Conservation (phyloP, 2,113 vertebrate species). For the Cygnus buccinator region DNA sequence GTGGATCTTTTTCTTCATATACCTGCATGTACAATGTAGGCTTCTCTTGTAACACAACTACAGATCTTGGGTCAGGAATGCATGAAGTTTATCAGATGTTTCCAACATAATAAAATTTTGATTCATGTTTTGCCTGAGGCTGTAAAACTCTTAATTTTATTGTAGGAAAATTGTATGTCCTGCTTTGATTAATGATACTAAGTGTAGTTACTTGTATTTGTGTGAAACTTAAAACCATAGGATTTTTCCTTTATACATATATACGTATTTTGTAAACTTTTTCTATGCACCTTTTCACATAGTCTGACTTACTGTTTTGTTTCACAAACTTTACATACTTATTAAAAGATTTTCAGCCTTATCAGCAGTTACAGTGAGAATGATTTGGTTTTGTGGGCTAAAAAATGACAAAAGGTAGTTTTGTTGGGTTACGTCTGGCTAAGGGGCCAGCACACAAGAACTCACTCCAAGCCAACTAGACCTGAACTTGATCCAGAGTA, state of each 20-base stretch:
- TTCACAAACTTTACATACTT: neutral
- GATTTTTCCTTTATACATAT: neutral
- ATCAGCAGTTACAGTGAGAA: neutral
- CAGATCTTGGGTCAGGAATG: neutral
- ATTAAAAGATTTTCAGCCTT: neutral
- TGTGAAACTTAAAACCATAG: neutral
- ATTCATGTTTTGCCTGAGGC: neutral
- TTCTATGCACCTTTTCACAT: neutral
- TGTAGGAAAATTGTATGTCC: fast-evolving
- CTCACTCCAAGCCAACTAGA: constrained; percentile 10
- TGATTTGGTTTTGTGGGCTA: neutral
- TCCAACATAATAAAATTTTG: neutral
- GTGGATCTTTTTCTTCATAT: neutral
- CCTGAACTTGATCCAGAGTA: constrained; percentile 55
- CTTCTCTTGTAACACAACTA: neutral
- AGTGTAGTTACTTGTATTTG: neutral
- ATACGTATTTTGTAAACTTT: neutral
- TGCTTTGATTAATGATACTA: neutral
- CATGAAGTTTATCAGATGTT: neutral
- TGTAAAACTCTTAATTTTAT: neutral
- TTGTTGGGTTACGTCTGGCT: neutral
- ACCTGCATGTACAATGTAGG: neutral
- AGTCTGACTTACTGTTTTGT: neutral
- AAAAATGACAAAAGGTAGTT: neutral
- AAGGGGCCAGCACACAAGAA: neutral